Percentiles rank a stretch among this genome's conserved stretches.
These are phyloP conservation scores for Troglohyphantes excavatus DNA, from an alignment of 2,888 invertebrate genomes.

Conservation along the genomic window DNA sequence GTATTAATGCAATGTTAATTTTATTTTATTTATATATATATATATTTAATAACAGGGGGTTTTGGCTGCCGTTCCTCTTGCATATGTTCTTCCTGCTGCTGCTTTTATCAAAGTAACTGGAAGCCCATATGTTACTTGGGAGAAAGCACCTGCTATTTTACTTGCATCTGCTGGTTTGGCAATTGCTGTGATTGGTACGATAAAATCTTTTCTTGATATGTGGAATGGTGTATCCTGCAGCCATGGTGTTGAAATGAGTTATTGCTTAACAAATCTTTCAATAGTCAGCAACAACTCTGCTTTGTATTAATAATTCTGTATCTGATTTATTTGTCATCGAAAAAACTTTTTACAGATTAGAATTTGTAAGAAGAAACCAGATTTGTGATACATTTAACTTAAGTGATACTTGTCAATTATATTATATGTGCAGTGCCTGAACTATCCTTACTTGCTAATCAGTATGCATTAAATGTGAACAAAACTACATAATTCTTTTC, in stretches of 20 bases:
- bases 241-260: slow-evolving; percentile 86
- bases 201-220: slow-evolving; percentile 85
- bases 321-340: neutral
- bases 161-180: slow-evolving; percentile 87
- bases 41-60: slow-evolving; percentile 87
- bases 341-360: neutral
- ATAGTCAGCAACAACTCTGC: neutral
- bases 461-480: neutral
- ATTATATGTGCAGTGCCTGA: neutral
- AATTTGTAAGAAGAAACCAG: neutral
- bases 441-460: too few species aligned
- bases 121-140: slow-evolving; percentile 86
- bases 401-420: neutral
- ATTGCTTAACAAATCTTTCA: slow-evolving; percentile 83
- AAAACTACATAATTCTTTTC: neutral
- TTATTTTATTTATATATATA: too few species aligned
- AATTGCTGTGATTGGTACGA: slow-evolving; percentile 86
- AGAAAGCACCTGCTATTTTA: slow-evolving; percentile 88
- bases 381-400: neutral
- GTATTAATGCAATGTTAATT: too few species aligned
- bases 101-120: slow-evolving; percentile 90
- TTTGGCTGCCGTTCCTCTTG: slow-evolving; percentile 90
- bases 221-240: slow-evolving; percentile 85
- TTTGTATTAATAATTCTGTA: slow-evolving; percentile 6
- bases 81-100: slow-evolving; percentile 90